phyloP scores from a whole-genome alignment of 2,888 invertebrate species.

The Meiosimyza platycephala region DNA sequence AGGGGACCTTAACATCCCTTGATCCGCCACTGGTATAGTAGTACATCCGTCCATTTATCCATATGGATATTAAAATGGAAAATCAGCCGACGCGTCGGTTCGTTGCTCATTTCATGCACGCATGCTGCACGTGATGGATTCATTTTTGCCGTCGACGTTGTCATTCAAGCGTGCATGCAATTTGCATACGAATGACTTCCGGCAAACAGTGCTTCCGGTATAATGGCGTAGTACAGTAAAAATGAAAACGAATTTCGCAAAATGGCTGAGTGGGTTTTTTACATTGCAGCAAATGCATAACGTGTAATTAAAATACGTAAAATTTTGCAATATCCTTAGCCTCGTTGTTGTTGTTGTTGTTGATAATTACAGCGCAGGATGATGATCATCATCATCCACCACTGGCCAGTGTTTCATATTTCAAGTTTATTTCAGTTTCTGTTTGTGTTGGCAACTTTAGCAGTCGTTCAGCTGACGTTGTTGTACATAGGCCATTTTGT shows the following conservation, averaged over 20 bases:
- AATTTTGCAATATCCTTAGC: constrained; percentile 12
- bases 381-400: no score
- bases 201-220: constrained; percentile 11
- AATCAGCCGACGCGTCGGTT: background rate
- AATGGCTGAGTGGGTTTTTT: background rate
- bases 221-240: background rate
- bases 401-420: no score
- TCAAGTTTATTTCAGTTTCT: no score
- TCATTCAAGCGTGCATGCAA: background rate
- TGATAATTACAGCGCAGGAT: no score
- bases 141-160: background rate
- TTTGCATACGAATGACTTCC: constrained; percentile 8
- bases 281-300: constrained; percentile 16
- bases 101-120: constrained; percentile 14
- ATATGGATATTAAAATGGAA: background rate
- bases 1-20: no score
- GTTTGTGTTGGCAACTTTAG: no score
- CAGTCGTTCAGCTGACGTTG: no score
- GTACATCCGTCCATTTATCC: background rate
- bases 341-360: background rate
- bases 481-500: no score
- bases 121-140: constrained; percentile 3
- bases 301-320: constrained; percentile 30
- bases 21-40: background rate
- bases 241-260: background rate